These are phyloP conservation scores for Spinus pinus DNA, from an alignment of 2,797 vertebrate species.

Conservation along the genomic window DNA sequence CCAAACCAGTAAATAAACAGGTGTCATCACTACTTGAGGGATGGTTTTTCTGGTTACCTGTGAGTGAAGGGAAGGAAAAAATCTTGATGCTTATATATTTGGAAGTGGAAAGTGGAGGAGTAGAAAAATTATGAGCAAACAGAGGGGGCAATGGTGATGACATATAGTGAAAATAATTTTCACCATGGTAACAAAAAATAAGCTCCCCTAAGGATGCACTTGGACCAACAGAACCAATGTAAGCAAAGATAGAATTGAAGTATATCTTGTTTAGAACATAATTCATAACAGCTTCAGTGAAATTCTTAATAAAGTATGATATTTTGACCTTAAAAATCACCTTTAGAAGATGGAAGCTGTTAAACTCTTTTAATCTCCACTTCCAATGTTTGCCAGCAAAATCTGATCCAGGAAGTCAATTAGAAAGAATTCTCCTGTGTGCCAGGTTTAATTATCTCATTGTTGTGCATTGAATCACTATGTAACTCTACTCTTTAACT, in stretches of 20 bases:
- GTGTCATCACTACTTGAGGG: background rate
- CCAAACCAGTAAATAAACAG: constrained; percentile 1
- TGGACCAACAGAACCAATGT: background rate
- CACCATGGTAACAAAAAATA: constrained; percentile 52
- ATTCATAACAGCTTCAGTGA: background rate
- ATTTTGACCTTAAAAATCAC: constrained; percentile 17
- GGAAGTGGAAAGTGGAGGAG: constrained; percentile 5
- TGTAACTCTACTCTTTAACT: background rate
- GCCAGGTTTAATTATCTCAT: constrained; percentile 39
- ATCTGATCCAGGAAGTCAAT: constrained; percentile 19
- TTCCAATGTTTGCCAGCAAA: constrained; percentile 8
- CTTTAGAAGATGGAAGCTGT: constrained; percentile 10
- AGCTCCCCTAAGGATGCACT: background rate
- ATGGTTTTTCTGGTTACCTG: background rate
- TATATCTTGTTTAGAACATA: background rate
- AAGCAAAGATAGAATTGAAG: background rate
- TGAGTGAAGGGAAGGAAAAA: background rate
- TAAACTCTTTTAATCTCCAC: constrained; percentile 13
- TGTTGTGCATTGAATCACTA: background rate
- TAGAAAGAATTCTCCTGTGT: background rate
- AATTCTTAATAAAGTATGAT: background rate
- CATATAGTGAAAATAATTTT: constrained; percentile 43
- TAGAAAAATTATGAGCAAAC: constrained; percentile 32
- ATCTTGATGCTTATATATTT: background rate
- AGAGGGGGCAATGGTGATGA: constrained; percentile 25